Evolutionary conservation across 2,888 invertebrate genomes (phyloP).

Genomic region (Acrobasis suavella): DNA sequence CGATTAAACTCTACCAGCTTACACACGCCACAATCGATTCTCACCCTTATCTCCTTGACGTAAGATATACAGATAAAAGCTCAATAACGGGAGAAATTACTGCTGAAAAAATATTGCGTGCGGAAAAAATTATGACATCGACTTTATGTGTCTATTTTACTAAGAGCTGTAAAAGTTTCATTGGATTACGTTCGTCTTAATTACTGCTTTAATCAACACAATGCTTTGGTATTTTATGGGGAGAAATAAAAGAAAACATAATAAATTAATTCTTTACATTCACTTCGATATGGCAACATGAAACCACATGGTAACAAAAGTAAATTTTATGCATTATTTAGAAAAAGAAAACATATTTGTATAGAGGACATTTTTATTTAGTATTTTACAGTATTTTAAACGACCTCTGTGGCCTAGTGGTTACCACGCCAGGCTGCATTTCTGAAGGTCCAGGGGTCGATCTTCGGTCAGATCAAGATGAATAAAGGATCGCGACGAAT

Average conservation of each 20-base stretch:
- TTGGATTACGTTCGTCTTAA: conserved; percentile 21
- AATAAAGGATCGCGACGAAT: too few relatives aligned
- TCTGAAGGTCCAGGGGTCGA: too few relatives aligned
- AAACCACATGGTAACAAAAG: too few relatives aligned
- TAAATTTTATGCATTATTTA: too few relatives aligned
- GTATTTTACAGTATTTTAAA: too few relatives aligned
- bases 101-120: conserved; percentile 50
- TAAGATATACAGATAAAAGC: conserved; percentile 38
- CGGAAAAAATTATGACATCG: conserved; percentile 45
- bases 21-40: conserved; percentile 37
- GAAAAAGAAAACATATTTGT: too few relatives aligned
- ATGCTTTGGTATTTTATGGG: conserved; percentile 6
- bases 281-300: too few relatives aligned
- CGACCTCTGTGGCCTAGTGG: too few relatives aligned
- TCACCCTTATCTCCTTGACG: conserved; percentile 33
- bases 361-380: too few relatives aligned
- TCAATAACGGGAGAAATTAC: conserved; percentile 39
- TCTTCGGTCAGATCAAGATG: too few relatives aligned
- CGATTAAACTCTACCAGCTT: conserved; percentile 48
- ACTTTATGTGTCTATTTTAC: conserved; percentile 39
- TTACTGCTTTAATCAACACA: conserved; percentile 27
- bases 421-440: too few relatives aligned
- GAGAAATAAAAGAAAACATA: not conserved
- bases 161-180: conserved; percentile 30
- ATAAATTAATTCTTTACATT: too few relatives aligned